Percentiles rank a stretch among this genome's conserved stretches.
phyloP scores from a whole-genome alignment of 2,888 invertebrate species.

The Leptopilina myrica region DNA sequence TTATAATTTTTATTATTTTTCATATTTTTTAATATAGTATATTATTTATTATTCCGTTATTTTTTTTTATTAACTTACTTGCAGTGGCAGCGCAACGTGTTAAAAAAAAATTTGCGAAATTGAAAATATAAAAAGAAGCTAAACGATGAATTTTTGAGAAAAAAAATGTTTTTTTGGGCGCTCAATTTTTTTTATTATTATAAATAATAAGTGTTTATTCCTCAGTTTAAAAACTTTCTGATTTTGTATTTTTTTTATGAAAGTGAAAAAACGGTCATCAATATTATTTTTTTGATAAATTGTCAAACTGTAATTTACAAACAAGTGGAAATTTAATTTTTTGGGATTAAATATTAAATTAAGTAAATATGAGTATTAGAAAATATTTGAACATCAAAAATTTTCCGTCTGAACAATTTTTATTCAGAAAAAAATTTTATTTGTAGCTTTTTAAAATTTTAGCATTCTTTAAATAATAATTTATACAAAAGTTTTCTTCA shows the following conservation, averaged over 20 bases:
- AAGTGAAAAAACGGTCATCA: constrained; percentile 50
- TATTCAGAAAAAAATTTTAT: too few species aligned
- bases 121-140: constrained; percentile 20
- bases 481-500: too few species aligned
- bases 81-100: constrained; percentile 54
- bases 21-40: constrained; percentile 13
- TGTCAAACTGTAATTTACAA: neutral
- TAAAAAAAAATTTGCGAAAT: constrained; percentile 16
- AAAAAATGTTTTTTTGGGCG: too few species aligned
- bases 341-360: too few species aligned
- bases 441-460: too few species aligned
- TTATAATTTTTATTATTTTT: constrained; percentile 44
- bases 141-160: neutral
- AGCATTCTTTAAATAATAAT: too few species aligned
- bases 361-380: too few species aligned
- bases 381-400: too few species aligned
- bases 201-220: neutral
- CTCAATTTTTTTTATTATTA: neutral
- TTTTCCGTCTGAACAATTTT: too few species aligned
- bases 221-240: neutral
- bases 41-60: constrained; percentile 10
- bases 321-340: neutral
- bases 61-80: neutral
- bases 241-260: constrained; percentile 42
- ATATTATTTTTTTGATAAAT: constrained; percentile 40